Evolutionary conservation across 23 tunicate species (phyloP).

Genomic region (Botrylloides violaceus): DNA sequence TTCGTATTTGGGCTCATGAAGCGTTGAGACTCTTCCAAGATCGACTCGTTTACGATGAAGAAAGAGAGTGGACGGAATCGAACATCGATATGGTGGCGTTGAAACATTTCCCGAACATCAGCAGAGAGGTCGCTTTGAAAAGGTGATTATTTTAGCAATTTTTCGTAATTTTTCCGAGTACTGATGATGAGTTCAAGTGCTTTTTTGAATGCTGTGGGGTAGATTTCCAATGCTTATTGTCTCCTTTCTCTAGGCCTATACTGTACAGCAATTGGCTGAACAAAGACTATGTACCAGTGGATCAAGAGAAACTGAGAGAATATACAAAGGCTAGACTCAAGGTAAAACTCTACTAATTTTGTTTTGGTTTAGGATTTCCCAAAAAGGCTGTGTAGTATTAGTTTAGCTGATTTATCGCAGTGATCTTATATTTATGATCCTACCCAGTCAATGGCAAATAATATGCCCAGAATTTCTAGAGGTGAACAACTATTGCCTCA

Average conservation of each 20-base stretch:
- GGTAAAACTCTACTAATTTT: too few species aligned
- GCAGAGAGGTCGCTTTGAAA: slow-evolving; percentile 62
- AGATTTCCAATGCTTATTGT: too few species aligned
- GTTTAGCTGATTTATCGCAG: too few species aligned
- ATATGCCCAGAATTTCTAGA: too few species aligned
- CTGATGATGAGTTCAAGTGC: too few species aligned
- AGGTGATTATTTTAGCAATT: slow-evolving; percentile 22
- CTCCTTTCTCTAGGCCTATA: slow-evolving; percentile 57
- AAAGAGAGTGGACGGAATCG: slow-evolving; percentile 81
- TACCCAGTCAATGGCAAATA: too few species aligned
- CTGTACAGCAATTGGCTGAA: slow-evolving; percentile 98
- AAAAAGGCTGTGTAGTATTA: too few species aligned
- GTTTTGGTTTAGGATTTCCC: neutral
- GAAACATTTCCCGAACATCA: slow-evolving; percentile 90
- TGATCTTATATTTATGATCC: too few species aligned
- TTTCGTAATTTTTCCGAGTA: neutral
- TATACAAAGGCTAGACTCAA: slow-evolving; percentile 92
- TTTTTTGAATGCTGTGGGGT: too few species aligned
- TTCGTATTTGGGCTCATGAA: slow-evolving; percentile 98
- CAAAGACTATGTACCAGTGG: slow-evolving; percentile 95
- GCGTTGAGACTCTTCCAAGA: slow-evolving; percentile 96
- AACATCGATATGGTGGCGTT: slow-evolving; percentile 85
- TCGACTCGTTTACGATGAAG: slow-evolving; percentile 88
- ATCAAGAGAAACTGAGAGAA: slow-evolving; percentile 84
- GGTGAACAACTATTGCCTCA: too few species aligned